phyloP scores from a whole-genome alignment of 2,888 invertebrate species.

The Lamproptera curius region DNA sequence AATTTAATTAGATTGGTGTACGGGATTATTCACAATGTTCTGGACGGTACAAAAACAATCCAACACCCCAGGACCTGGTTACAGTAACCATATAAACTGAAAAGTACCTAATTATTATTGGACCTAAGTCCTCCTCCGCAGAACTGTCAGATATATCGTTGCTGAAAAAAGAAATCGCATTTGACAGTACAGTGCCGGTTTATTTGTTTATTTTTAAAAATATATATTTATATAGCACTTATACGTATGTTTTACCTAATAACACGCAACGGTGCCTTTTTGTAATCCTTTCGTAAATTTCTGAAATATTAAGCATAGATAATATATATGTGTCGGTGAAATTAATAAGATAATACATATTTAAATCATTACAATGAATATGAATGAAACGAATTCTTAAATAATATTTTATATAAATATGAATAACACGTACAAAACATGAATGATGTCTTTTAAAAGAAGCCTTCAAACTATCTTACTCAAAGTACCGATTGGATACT shows the following conservation, averaged over 20 bases:
- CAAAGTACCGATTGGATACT: no score
- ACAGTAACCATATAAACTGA: constrained; percentile 42
- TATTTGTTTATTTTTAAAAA: constrained; percentile 11
- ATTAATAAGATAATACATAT: no score
- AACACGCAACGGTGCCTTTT: constrained; percentile 46
- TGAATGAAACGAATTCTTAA: constrained; percentile 1
- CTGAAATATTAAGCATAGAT: constrained; percentile 53
- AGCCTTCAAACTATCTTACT: no score
- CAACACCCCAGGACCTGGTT: constrained; percentile 26
- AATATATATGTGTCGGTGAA: constrained; percentile 17
- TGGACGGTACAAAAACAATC: constrained; percentile 12
- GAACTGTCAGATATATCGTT: constrained; percentile 58
- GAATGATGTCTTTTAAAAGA: no score
- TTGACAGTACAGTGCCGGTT: constrained; percentile 40
- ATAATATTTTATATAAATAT: constrained; percentile 22
- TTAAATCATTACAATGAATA: no score
- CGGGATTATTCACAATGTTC: constrained; percentile 17
- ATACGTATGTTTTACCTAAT: constrained; percentile 52
- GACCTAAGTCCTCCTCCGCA: constrained; percentile 44
- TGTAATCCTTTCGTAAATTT: constrained; percentile 40
- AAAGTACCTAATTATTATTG: constrained; percentile 65
- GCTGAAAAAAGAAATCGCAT: constrained; percentile 65
- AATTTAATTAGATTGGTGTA: neutral
- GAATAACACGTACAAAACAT: no score
- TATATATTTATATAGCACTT: constrained; percentile 15